A percentile compares a stretch with the other conserved stretches of the same genome.
Conservation (phyloP, 2,797 vertebrate species). For the Merluccius polli region DNA sequence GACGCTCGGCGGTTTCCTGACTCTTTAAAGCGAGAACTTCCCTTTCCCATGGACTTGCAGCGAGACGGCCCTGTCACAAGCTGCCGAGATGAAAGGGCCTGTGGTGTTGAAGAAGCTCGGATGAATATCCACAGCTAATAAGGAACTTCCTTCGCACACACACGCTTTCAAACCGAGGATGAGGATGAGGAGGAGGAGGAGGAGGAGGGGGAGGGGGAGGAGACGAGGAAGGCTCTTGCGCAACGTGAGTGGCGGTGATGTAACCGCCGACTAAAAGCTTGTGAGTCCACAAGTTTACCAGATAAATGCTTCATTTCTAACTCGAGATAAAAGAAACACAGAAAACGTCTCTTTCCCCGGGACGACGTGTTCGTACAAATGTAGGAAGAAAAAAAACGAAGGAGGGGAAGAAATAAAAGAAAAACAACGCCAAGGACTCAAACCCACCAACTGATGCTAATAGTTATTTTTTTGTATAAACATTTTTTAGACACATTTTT, state of each 20-base stretch:
- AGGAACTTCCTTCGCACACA: conserved; percentile 24
- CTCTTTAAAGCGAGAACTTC: conserved; percentile 43
- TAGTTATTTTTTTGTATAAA: not conserved
- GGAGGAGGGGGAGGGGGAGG: not conserved
- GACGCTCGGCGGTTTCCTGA: conserved; percentile 21
- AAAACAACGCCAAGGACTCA: not conserved
- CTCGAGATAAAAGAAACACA: conserved; percentile 7
- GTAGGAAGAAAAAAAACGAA: conserved; percentile 10
- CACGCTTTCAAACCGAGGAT: conserved; percentile 33
- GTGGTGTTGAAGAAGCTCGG: conserved; percentile 44
- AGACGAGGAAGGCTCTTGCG: not conserved
- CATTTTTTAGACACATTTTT: too few relatives aligned
- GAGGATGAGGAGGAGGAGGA: conserved; percentile 30
- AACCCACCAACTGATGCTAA: not conserved
- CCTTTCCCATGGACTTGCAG: conserved; percentile 40
- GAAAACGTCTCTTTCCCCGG: conserved; percentile 4
- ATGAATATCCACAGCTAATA: conserved; percentile 41
- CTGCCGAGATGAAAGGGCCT: conserved; percentile 46
- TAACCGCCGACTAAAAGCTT: conserved; percentile 6
- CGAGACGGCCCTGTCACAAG: conserved; percentile 33
- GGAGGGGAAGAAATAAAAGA: not conserved
- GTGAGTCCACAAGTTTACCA: not conserved
- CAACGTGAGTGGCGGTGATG: conserved; percentile 3
- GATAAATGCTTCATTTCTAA: not conserved
- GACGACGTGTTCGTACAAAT: not conserved